Conservation (phyloP, 2,113 vertebrate species). For the Xyliphius kryptos region DNA sequence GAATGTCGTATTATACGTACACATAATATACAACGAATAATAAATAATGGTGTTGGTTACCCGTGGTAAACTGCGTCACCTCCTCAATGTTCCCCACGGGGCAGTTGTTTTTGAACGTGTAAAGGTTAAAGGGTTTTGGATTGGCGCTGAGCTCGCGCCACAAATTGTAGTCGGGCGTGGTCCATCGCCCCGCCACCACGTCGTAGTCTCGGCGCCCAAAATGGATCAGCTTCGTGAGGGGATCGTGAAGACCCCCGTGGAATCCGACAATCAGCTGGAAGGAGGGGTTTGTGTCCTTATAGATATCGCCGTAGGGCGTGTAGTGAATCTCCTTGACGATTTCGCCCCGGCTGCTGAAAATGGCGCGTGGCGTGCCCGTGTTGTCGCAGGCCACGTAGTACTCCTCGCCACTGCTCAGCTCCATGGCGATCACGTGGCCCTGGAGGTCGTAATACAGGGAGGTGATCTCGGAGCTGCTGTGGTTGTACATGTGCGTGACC, state of each 20-base stretch:
- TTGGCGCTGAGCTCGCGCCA: conserved; percentile 82
- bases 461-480: conserved; percentile 88
- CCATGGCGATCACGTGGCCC: conserved; percentile 96
- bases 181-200: conserved; percentile 89
- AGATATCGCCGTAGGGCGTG: conserved; percentile 92
- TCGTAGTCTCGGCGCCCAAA: conserved; percentile 89
- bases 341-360: conserved; percentile 87
- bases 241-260: conserved; percentile 88
- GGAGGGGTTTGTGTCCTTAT: conserved; percentile 87
- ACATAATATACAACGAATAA: too few species aligned
- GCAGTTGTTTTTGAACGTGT: conserved; percentile 68
- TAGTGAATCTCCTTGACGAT: conserved; percentile 89
- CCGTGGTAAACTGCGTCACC: conserved; percentile 63
- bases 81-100: conserved; percentile 58
- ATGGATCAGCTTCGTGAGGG: conserved; percentile 83
- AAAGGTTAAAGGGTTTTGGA: conserved; percentile 89
- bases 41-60: conserved; percentile 36
- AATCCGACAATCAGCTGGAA: conserved; percentile 90
- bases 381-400: conserved; percentile 95
- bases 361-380: conserved; percentile 81
- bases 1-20: too few species aligned
- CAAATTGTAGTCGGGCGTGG: conserved; percentile 82
- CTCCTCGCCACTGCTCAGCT: conserved; percentile 92
- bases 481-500: conserved; percentile 94
- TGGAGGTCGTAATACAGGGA: conserved; percentile 96